Evolutionary conservation across 2,888 invertebrate genomes (phyloP), one percentile per base, ranked within the genome.

Genomic region (Hymenopus coronatus): DNA sequence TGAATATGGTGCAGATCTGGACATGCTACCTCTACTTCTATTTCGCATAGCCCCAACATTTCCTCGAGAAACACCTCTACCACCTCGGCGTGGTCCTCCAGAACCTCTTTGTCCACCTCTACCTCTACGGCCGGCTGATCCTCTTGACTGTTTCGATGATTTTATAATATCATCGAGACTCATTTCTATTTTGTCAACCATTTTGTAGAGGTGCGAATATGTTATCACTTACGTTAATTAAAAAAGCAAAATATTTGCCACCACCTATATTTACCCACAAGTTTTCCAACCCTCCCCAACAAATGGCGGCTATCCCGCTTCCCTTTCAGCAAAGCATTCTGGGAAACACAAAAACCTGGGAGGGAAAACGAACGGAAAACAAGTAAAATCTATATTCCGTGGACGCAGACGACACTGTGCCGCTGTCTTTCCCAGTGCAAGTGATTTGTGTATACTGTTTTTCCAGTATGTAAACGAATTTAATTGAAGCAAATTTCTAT

Each of bases 151-250:
- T 94, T 96, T 97, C 92, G 95, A 97, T 92, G 96, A 96, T 94
- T 97, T 98, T 92, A 99, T 99, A 90, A 99, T 98, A 92, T 99
- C 99, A 93, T 99, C 99, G 91, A 99, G 95, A 92, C 98, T 98
- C 97, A 99, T 97, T 94, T 99, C 99, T 93, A 99, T 97, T 95
- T 97, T 98, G 93, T 98, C 98, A 92, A 97, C 97, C 98, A 98
- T 98, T 94, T 95, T 96, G 54, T 70, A 20, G 20, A 4, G 25
- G 1, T 20, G 54, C 54, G 25, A 70, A 70, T 70, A 70, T 20
- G 54, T 28, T 28, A 83, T 6, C 33, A 30, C 70, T 28, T 4
- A 82, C 28, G 40, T 33, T 33, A 40, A 70, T 7, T 28, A 83
- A 40, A 70, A 85, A 84, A 33, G 12, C 82, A 4, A 33, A 82